These are phyloP conservation scores for Sphenodon punctatus DNA, from an alignment of 2,797 vertebrate genomes.

Conservation along the genomic window DNA sequence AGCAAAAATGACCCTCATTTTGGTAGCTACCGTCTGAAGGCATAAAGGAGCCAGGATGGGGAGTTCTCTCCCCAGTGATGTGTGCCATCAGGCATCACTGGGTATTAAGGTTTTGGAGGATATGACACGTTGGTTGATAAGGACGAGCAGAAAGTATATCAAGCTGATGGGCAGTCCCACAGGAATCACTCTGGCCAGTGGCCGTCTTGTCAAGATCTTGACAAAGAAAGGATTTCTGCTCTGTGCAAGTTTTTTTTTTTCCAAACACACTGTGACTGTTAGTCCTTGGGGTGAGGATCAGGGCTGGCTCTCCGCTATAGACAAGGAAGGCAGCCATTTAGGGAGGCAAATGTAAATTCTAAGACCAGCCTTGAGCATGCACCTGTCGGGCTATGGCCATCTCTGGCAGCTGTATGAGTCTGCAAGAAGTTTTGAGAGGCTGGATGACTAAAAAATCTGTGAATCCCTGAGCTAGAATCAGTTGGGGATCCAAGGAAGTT, in stretches of 20 bases:
- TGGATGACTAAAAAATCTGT: no score
- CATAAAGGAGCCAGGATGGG: slow-evolving; percentile 43
- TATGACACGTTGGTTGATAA: slow-evolving; percentile 8
- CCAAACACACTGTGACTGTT: background rate
- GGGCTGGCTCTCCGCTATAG: no score
- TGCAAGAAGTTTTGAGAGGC: no score
- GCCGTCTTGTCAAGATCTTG: background rate
- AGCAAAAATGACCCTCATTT: slow-evolving; percentile 59
- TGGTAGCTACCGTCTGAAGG: slow-evolving; percentile 64
- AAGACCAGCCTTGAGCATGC: no score
- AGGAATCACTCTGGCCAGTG: background rate
- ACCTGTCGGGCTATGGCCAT: no score
- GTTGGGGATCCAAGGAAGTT: no score
- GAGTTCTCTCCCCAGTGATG: slow-evolving; percentile 64
- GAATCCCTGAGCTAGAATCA: no score
- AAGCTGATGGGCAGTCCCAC: background rate
- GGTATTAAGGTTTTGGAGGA: background rate
- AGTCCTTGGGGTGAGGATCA: no score
- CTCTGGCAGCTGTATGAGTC: no score
- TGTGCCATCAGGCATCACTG: slow-evolving; percentile 48
- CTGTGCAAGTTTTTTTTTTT: background rate
- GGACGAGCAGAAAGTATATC: background rate
- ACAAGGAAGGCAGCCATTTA: no score
- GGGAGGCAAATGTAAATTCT: no score
- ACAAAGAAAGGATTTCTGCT: background rate